Conservation (phyloP, 2,888 invertebrate genomes). For the Drosophila multiciliata region DNA sequence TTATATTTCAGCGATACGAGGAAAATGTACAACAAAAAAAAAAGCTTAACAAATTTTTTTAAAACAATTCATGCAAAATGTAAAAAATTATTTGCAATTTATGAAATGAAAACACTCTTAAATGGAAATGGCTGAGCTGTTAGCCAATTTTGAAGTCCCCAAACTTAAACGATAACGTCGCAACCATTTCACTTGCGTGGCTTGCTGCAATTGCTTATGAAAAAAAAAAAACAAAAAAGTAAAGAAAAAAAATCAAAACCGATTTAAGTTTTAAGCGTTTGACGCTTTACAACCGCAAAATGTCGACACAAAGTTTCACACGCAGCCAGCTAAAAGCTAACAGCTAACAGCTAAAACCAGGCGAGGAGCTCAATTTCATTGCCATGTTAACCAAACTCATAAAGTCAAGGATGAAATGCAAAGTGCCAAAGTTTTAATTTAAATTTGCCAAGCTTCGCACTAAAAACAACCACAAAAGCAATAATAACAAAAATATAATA, state of each 20-base stretch:
- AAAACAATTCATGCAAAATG: constrained; percentile 48
- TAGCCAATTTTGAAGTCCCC: constrained; percentile 13
- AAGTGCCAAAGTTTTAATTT: constrained; percentile 78
- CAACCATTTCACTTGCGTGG: constrained; percentile 42
- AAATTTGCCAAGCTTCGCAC: constrained; percentile 63
- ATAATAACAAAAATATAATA: constrained; percentile 19
- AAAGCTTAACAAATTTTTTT: constrained; percentile 32
- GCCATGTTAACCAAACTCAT: constrained; percentile 71
- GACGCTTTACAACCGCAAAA: constrained; percentile 78
- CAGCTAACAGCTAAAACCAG: constrained; percentile 16
- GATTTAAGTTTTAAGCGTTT: constrained; percentile 80
- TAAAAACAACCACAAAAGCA: constrained; percentile 16
- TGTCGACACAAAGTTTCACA: constrained; percentile 74
- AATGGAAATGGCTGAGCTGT: constrained; percentile 8
- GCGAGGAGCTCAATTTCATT: constrained; percentile 53
- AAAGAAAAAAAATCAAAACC: constrained; percentile 41
- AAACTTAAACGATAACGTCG: constrained; percentile 62
- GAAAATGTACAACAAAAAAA: constrained; percentile 7
- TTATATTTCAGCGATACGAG: constrained; percentile 31
- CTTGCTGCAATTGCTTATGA: constrained; percentile 23
- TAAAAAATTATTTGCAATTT: constrained; percentile 34
- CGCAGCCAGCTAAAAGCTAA: constrained; percentile 28
- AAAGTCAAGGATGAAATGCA: constrained; percentile 77
- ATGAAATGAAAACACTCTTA: constrained; percentile 8
- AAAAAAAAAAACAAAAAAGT: constrained; percentile 26